Evolutionary conservation across 2,888 invertebrate genomes (phyloP), one percentile per base, ranked within the genome.

Genomic region (Falcaria lacertinaria): DNA sequence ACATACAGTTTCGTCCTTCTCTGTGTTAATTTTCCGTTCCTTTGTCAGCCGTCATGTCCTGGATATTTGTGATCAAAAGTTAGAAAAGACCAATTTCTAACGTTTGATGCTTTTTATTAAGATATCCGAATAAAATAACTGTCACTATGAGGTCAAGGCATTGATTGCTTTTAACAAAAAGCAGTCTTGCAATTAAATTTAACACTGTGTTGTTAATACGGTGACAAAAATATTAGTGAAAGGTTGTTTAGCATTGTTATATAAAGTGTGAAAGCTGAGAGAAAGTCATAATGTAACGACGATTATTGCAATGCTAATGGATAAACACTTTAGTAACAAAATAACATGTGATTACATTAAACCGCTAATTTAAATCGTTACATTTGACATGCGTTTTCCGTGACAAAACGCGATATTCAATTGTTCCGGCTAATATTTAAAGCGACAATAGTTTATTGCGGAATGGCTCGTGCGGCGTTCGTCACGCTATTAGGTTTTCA

Each of bases 401-500:
- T 64, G 61, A 53, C 54, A 40, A 42, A 52, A 36, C 34, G 35
- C 34, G 35, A 28, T 33, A 43, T 44, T 42, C 50, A 52, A 66
- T 60, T 53, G 68, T 74, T 73, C 74, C 72, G 74, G 68, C 7
- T 50, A 62, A 55, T 54, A 61, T 53, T 59, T 49, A 50, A 44
- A 56, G 61, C 60, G 58, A 57, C 53, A 63, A 44, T 49, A 39
- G 42, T 47, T 19, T 33, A 57, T 75, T 76, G 67, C 71, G 63
- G 69, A 72, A 73, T 64, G 58, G 60, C 74, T 66, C 76, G 81
- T 74, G 77, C 69, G 52, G 42, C 66, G 68, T 78, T 70, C 60
- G 76, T 64, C 68, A 74, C 72, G 80, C 71, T 48, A 70, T 19
- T 22, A 34, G 15, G 5, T 53, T 70, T 74, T 75, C 75, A 70